Evolutionary conservation across 2,888 invertebrate species (phyloP).

Genomic region (Ectobius pallidus): DNA sequence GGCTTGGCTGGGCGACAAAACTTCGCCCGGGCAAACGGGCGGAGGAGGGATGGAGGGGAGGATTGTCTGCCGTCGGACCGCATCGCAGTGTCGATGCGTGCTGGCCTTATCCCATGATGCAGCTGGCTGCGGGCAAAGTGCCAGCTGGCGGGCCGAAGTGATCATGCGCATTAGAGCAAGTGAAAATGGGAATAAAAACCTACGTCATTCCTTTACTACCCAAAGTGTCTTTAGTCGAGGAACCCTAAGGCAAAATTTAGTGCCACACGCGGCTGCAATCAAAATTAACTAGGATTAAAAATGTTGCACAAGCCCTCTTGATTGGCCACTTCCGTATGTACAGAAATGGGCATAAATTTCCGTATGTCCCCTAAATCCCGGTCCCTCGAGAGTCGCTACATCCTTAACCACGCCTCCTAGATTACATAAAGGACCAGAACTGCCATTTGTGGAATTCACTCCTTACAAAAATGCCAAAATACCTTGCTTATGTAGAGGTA

Average conservation of each 20-base stretch:
- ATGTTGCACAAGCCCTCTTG: neutral
- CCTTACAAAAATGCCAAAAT: too few relatives aligned
- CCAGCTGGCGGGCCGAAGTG: constrained; percentile 40
- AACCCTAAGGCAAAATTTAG: too few relatives aligned
- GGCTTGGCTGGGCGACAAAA: constrained; percentile 43
- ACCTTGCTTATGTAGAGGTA: neutral
- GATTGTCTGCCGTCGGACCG: neutral
- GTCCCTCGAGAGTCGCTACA: too few relatives aligned
- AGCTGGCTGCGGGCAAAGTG: constrained; percentile 42
- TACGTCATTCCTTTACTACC: constrained; percentile 8
- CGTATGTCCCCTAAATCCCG: too few relatives aligned
- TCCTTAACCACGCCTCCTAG: neutral
- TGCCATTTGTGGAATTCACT: neutral
- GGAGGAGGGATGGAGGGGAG: constrained; percentile 22
- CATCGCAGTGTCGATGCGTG: neutral
- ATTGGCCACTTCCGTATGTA: neutral
- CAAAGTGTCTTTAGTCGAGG: too few relatives aligned
- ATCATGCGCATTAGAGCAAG: constrained; percentile 20
- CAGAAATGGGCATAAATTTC: neutral
- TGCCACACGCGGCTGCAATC: neutral
- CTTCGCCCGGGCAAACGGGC: constrained; percentile 41
- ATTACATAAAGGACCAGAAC: neutral
- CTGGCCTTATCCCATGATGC: constrained; percentile 39
- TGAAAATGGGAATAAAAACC: constrained; percentile 9
- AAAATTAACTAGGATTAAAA: neutral